These are phyloP conservation scores for Callocephalon fimbriatum DNA, from an alignment of 2,113 vertebrate genomes.

Conservation along the genomic window DNA sequence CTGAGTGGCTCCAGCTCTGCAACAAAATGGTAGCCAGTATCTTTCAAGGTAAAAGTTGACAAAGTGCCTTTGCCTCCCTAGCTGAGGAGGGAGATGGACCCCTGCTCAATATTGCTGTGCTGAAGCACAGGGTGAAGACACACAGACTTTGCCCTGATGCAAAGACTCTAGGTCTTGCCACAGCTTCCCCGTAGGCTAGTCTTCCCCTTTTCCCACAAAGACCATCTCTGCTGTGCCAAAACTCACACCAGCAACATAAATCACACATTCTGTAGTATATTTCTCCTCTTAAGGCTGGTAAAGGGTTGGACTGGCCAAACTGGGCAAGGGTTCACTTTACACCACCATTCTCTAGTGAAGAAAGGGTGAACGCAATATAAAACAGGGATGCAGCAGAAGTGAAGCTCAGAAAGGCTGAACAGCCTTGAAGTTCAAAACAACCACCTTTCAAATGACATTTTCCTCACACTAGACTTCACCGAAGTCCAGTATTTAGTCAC, in stretches of 20 bases:
- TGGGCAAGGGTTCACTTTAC: background rate
- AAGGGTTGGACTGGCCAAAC: background rate
- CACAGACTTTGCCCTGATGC: background rate
- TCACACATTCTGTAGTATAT: background rate
- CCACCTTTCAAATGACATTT: background rate
- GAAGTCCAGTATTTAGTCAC: background rate
- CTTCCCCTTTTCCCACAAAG: background rate
- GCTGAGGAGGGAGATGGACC: background rate
- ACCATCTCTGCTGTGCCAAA: background rate
- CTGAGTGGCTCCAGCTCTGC: background rate
- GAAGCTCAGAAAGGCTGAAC: background rate
- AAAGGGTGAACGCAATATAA: background rate
- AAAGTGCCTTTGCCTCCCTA: background rate
- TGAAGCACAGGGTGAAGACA: background rate
- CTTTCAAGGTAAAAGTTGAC: background rate
- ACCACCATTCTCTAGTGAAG: background rate
- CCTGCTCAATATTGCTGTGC: rapidly evolving
- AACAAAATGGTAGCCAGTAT: background rate
- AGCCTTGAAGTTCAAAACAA: background rate
- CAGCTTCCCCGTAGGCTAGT: background rate
- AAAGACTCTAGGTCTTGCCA: background rate
- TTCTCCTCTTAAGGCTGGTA: background rate
- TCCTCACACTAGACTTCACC: background rate
- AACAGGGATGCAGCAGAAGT: background rate
- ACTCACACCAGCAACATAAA: background rate